phyloP scores from a whole-genome alignment of 2,888 invertebrate genomes.

The Platynereis dumerilii region DNA sequence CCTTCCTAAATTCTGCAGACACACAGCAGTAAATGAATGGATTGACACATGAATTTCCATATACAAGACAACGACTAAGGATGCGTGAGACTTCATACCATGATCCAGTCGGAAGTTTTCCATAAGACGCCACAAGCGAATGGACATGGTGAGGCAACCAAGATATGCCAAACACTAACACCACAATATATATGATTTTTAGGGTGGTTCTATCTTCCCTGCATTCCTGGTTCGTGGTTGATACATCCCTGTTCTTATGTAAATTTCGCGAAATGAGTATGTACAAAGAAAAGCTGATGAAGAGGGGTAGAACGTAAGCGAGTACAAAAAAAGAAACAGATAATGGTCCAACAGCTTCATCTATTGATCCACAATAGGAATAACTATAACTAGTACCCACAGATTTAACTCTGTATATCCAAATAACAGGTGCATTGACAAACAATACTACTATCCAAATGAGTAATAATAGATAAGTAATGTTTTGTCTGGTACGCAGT shows the following conservation, averaged over 20 bases:
- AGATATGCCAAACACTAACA: slow-evolving; percentile 32
- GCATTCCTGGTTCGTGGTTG: slow-evolving; percentile 12
- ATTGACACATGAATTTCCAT: slow-evolving; percentile 34
- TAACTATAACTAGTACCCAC: slow-evolving; percentile 1
- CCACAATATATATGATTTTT: slow-evolving; percentile 30
- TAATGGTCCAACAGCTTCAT: slow-evolving; percentile 16
- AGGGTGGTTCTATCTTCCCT: slow-evolving; percentile 26
- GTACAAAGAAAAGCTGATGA: slow-evolving; percentile 26
- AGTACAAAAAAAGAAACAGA: slow-evolving; percentile 25
- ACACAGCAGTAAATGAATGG: slow-evolving; percentile 34
- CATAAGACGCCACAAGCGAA: slow-evolving; percentile 27
- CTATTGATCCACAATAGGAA: slow-evolving; percentile 18
- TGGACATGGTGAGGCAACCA: slow-evolving; percentile 36
- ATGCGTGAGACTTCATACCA: slow-evolving; percentile 27
- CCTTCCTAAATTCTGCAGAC: slow-evolving; percentile 29
- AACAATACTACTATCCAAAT: slow-evolving; percentile 29
- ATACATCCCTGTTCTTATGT: slow-evolving; percentile 12
- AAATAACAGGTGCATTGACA: slow-evolving; percentile 23
- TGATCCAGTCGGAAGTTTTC: slow-evolving; percentile 15
- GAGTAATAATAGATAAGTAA: slow-evolving; percentile 26
- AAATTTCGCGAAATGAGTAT: slow-evolving; percentile 25
- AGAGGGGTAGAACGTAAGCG: slow-evolving; percentile 28
- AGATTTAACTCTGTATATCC: slow-evolving; percentile 25
- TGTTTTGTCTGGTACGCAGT: slow-evolving; percentile 24
- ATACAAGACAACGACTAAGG: slow-evolving; percentile 30